These are phyloP conservation scores for Chaetodon trifascialis DNA, from an alignment of 2,113 vertebrate species.

Conservation along the genomic window DNA sequence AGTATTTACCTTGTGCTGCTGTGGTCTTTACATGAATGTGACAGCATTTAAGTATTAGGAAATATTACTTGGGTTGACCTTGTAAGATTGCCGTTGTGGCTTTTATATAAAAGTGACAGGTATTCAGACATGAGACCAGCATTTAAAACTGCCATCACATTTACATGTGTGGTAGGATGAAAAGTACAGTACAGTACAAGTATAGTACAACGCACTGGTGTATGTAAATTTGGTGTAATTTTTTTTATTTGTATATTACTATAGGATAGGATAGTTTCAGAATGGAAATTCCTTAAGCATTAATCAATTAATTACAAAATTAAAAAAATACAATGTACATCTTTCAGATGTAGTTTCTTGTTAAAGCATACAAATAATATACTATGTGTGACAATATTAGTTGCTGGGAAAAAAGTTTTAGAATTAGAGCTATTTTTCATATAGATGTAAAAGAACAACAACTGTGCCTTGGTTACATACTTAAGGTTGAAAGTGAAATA, in stretches of 20 bases:
- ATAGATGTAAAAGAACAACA: not conserved
- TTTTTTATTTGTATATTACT: not conserved
- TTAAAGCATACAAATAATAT: not conserved
- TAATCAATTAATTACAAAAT: no score
- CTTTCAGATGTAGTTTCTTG: no score
- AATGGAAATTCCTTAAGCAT: not conserved
- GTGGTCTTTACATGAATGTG: not conserved
- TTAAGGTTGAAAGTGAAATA: not conserved
- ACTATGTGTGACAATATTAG: not conserved
- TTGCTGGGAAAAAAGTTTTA: not conserved
- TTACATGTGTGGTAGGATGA: not conserved
- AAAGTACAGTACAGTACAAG: not conserved
- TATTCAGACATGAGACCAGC: not conserved
- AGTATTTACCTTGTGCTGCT: not conserved
- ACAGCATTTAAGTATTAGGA: not conserved
- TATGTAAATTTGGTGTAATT: no score
- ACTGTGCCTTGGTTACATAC: not conserved
- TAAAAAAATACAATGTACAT: no score
- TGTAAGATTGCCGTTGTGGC: not conserved
- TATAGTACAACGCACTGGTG: not conserved
- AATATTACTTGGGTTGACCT: not conserved
- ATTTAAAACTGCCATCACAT: not conserved
- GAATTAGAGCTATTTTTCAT: not conserved
- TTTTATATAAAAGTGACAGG: not conserved
- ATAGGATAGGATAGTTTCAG: not conserved